Percentiles rank a stretch among this genome's conserved stretches.
These are phyloP conservation scores for Cryptomyrus ogoouensis DNA, from an alignment of 2,113 vertebrate genomes.

Conservation along the genomic window DNA sequence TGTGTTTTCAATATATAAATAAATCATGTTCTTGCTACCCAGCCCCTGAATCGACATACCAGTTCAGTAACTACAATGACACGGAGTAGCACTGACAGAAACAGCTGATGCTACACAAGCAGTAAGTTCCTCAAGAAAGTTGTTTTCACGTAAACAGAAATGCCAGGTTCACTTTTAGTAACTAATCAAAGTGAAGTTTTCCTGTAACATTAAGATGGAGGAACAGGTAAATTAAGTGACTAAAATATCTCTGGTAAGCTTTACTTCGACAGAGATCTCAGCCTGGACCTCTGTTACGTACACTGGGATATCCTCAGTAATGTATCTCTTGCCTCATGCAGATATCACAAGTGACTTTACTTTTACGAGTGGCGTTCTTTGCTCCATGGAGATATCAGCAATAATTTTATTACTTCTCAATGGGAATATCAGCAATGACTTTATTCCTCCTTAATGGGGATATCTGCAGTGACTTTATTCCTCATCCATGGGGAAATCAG, in stretches of 20 bases:
- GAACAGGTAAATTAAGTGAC: neutral
- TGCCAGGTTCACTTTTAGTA: neutral
- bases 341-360: neutral
- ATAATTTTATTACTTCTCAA: neutral
- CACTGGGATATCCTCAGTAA: neutral
- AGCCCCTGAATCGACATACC: neutral
- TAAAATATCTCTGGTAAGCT: neutral
- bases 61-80: neutral
- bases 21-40: neutral
- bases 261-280: neutral
- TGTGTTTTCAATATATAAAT: constrained; percentile 1
- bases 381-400: neutral
- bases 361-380: neutral
- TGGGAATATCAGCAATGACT: neutral
- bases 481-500: neutral
- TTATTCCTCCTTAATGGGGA: neutral
- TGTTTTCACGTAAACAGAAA: neutral
- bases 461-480: neutral
- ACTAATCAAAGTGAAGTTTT: neutral
- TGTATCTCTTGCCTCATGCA: neutral
- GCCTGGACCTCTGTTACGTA: neutral
- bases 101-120: neutral
- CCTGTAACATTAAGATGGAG: neutral
- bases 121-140: constrained; percentile 2
- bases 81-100: neutral